Percentiles rank a stretch among this genome's conserved stretches.
Conservation (phyloP, 2,888 invertebrate genomes). For the Steromphala cineraria region DNA sequence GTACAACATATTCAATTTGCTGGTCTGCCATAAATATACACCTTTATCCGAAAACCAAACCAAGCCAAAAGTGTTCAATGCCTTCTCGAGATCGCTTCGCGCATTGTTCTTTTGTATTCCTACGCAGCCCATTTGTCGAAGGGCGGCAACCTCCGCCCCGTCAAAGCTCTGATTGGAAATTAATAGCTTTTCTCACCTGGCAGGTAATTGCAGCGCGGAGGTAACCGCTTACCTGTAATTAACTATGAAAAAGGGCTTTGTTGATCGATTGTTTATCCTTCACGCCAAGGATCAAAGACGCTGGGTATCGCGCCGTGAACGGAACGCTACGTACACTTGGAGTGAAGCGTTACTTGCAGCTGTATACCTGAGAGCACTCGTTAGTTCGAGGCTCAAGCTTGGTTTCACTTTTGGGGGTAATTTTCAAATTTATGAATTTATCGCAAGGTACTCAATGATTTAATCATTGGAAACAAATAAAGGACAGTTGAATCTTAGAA, state of each 20-base stretch:
- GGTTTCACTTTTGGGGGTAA: neutral
- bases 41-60: conserved; percentile 17
- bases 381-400: neutral
- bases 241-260: conserved; percentile 23
- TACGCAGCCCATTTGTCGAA: conserved; percentile 6
- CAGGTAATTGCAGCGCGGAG: conserved; percentile 31
- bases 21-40: conserved; percentile 15
- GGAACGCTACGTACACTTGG: neutral
- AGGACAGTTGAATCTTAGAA: neutral
- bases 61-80: conserved; percentile 14
- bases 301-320: neutral
- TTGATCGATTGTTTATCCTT: conserved; percentile 17
- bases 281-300: conserved; percentile 9
- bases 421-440: neutral
- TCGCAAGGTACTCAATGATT: neutral
- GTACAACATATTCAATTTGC: neutral
- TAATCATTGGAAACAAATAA: neutral
- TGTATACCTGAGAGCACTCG: neutral
- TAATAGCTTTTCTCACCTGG: conserved; percentile 33
- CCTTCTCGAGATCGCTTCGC: conserved; percentile 15
- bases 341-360: neutral
- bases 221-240: conserved; percentile 34
- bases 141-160: conserved; percentile 8
- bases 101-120: conserved; percentile 19
- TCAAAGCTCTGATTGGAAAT: conserved; percentile 30